Evolutionary conservation across 1,140 invertebrate genomes (phyloP), one percentile per base, ranked within the genome.

Genomic region (Zaprionus ghesquierei): DNA sequence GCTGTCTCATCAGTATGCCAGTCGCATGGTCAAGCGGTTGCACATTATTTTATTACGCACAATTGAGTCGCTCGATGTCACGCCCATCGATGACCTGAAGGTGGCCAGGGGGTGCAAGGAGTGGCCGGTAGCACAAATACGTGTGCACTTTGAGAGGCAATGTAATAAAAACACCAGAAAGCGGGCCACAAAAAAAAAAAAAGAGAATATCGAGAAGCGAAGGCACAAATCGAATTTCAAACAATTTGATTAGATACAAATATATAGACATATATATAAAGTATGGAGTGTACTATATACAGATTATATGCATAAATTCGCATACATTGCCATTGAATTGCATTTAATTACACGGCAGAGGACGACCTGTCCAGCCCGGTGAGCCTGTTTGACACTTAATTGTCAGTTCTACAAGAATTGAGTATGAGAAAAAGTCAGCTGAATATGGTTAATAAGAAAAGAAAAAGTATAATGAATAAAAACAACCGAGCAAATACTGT

Each of bases 1-100:
- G 1, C 35, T 46, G 41, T 50, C 81, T 85, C 71, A 87, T 87
- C 77, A 82, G 82, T 87, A 87, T 87, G 76, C 82, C 51, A 75
- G 72, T 73, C 75, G 66, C 75, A 61, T 77, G 65, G 64, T 53
- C 75, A 66, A 76, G 78, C 72, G 82, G 82, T 76, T 87, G 84
- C 75, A 78, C 82, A 79, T 79, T 86, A 87, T 79, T 87, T 87
- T 87, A 87, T 87, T 87, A 87, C 82, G 82, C 75, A 69, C 82
- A 81, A 87, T 87, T 87, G 82, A 87, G 62, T 72, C 65, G 75
- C 56, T 63, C 62, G 59, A 54, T 63, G 69, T 76, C 70, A 69
- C 65, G 65, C 71, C 71, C 66, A 69, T 63, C 54, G 46, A 63
- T 69, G 56, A 22, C 18, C 18, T 15, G n/a, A 38, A 20, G 41